These are phyloP conservation scores for Silurus meridionalis DNA, from an alignment of 2,113 vertebrate genomes.

Conservation along the genomic window DNA sequence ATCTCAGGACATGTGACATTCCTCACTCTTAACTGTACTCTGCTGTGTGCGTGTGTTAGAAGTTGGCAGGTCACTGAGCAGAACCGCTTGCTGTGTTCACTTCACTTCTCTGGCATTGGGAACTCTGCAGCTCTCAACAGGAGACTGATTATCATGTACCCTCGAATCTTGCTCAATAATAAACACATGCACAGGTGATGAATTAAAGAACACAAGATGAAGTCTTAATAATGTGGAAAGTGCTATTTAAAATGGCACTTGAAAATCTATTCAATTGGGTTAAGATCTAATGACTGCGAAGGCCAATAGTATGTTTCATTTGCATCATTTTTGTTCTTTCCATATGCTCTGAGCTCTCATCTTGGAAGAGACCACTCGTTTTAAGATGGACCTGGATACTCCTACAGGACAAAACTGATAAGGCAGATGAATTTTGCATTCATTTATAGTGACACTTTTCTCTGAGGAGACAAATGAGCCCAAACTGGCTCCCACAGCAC, in stretches of 20 bases:
- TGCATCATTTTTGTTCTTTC: background rate
- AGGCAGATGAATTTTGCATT: background rate
- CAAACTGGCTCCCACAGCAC: background rate
- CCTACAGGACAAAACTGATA: background rate
- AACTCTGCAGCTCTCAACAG: constrained; percentile 41
- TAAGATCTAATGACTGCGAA: background rate
- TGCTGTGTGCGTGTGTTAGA: background rate
- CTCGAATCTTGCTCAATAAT: background rate
- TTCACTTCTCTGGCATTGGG: constrained; percentile 4
- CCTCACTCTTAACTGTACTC: background rate
- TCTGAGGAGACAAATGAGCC: background rate
- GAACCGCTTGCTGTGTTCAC: constrained; percentile 34
- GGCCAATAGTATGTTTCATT: background rate
- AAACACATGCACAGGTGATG: background rate
- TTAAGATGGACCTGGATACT: background rate
- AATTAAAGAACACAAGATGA: background rate
- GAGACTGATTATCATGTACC: constrained; percentile 41
- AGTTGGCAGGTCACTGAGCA: constrained; percentile 17
- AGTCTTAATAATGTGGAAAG: background rate
- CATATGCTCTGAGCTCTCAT: background rate
- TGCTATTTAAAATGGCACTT: background rate
- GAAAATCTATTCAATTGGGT: background rate
- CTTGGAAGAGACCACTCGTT: background rate
- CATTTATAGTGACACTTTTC: background rate
- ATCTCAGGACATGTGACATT: background rate